These are phyloP conservation scores for Brenthis hecate DNA, from an alignment of 2,888 invertebrate genomes.

Conservation along the genomic window DNA sequence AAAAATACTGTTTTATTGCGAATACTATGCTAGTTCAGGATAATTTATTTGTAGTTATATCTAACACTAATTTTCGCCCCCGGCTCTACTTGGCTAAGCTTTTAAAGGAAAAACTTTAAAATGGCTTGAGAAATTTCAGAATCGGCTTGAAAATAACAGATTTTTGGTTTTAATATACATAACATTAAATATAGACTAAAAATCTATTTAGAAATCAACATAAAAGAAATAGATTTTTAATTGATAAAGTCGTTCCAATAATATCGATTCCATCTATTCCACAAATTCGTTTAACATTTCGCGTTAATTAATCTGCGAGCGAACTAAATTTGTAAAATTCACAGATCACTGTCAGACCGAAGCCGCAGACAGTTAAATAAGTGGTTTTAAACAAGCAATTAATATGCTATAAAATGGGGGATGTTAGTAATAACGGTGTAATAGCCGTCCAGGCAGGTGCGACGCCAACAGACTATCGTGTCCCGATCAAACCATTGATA, in stretches of 20 bases:
- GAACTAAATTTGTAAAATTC: conserved; percentile 19
- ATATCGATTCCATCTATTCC: background rate
- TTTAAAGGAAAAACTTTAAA: too few species aligned
- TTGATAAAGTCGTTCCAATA: background rate
- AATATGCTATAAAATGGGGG: conserved; percentile 69
- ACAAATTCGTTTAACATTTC: conserved; percentile 1
- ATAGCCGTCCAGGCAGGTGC: conserved; percentile 68
- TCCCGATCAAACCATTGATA: conserved; percentile 48
- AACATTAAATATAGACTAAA: too few species aligned
- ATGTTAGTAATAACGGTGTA: conserved; percentile 68
- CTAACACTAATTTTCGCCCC: too few species aligned
- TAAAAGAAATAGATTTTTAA: background rate
- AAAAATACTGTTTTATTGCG: conserved; percentile 2
- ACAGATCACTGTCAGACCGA: conserved; percentile 30
- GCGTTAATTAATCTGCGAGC: conserved; percentile 7
- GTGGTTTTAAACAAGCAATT: conserved; percentile 67
- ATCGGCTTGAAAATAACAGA: too few species aligned
- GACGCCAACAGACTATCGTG: conserved; percentile 47
- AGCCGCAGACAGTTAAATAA: conserved; percentile 24
- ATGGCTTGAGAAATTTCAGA: too few species aligned
- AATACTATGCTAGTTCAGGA: background rate
- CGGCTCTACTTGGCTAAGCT: too few species aligned
- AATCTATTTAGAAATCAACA: background rate
- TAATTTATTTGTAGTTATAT: conserved; percentile 2
- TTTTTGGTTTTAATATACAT: too few species aligned